Evolutionary conservation across 2,113 vertebrate species (phyloP).

Genomic region (Elachura formosa): DNA sequence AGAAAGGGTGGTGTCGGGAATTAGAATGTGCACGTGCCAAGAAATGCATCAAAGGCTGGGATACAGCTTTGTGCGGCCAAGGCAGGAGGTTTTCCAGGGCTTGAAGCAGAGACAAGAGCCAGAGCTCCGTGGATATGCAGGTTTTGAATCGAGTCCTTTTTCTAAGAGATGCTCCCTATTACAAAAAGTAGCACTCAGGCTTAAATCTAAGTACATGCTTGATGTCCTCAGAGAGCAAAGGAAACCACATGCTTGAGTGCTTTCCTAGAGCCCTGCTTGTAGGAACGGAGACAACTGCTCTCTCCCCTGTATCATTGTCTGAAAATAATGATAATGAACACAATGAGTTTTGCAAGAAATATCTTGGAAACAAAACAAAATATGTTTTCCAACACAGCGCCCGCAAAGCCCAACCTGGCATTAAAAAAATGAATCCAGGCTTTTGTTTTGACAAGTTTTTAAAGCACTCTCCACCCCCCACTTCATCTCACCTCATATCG

Average conservation of each 20-base stretch:
- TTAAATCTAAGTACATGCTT: not conserved
- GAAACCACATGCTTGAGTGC: not conserved
- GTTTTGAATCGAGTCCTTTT: not conserved
- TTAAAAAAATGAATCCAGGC: not conserved
- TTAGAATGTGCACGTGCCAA: not conserved
- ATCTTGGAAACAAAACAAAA: not conserved
- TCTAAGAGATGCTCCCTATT: not conserved
- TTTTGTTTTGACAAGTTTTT: not conserved
- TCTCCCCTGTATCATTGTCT: not conserved
- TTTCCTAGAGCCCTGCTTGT: not conserved
- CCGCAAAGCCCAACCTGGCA: not conserved
- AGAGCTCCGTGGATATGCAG: not conserved
- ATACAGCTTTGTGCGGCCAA: not conserved
- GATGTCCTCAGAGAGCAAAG: not conserved
- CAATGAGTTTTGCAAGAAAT: not conserved
- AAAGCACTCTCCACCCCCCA: accelerated
- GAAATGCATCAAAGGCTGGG: not conserved
- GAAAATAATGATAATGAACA: not conserved
- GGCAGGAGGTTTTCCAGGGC: not conserved
- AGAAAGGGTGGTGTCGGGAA: not conserved
- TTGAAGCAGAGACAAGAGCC: not conserved
- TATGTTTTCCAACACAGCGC: not conserved
- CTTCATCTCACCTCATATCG: not conserved
- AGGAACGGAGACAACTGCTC: not conserved
- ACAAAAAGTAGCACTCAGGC: not conserved